Evolutionary conservation across 2,113 vertebrate species (phyloP).

Genomic region (Xenus cinereus): DNA sequence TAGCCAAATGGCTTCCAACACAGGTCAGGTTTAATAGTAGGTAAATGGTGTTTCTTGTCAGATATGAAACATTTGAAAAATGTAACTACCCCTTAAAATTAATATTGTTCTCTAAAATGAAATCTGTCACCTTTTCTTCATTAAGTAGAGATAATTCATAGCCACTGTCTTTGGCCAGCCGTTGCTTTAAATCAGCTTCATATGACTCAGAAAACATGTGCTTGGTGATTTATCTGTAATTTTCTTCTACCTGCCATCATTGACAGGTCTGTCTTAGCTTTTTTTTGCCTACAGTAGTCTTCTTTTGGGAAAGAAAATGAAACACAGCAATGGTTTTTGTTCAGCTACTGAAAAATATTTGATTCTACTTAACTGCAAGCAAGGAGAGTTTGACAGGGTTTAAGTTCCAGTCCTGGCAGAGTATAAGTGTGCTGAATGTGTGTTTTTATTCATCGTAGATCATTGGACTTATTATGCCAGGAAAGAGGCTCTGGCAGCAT

Average conservation of each 20-base stretch:
- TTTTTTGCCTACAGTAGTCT: neutral
- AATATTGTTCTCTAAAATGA: neutral
- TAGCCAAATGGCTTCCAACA: neutral
- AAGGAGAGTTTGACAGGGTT: neutral
- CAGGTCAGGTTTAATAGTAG: neutral
- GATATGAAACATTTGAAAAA: neutral
- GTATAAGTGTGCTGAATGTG: neutral
- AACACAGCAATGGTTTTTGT: neutral
- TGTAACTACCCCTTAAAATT: neutral
- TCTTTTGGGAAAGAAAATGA: neutral
- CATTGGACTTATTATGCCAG: neutral
- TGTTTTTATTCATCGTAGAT: neutral
- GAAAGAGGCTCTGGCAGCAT: neutral
- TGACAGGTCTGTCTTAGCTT: neutral
- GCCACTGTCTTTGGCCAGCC: neutral
- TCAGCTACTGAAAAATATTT: neutral
- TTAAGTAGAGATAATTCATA: neutral
- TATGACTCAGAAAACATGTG: neutral
- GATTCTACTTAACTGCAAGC: neutral
- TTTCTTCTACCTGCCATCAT: neutral
- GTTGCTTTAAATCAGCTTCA: neutral
- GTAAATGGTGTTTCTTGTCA: neutral
- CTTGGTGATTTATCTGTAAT: neutral
- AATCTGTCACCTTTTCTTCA: neutral
- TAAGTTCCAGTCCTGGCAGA: neutral